phyloP scores from a whole-genome alignment of 2,888 invertebrate genomes.

The Corbicula japonica region DNA sequence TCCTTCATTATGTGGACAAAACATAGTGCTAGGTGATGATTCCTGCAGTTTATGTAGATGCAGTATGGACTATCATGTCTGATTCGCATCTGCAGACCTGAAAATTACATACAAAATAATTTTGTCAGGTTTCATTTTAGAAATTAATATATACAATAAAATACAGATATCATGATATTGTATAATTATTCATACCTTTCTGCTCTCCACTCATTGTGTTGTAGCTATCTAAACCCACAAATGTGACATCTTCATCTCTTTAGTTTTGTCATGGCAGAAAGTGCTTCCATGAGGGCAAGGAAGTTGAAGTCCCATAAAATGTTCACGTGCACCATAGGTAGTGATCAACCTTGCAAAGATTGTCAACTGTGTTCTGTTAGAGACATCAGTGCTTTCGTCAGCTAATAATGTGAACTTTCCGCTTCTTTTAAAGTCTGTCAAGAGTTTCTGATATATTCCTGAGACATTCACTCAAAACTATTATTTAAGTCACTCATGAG shows the following conservation, averaged over 20 bases:
- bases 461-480: too few species aligned
- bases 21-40: not conserved
- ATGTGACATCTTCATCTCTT: conserved; percentile 1
- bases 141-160: not conserved
- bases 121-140: not conserved
- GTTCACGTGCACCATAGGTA: not conserved
- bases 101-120: not conserved
- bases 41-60: conserved; percentile 9
- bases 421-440: not conserved
- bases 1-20: conserved; percentile 17
- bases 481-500: not conserved
- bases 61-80: not conserved
- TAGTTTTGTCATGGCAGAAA: not conserved
- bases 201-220: conserved; percentile 13
- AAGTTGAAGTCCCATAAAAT: not conserved
- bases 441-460: too few species aligned
- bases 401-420: conserved; percentile 13
- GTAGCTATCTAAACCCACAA: conserved; percentile 12
- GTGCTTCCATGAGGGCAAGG: not conserved
- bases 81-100: conserved; percentile 5
- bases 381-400: conserved; percentile 10
- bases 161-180: not conserved
- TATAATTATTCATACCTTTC: not conserved
- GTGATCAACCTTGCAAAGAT: not conserved
- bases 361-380: conserved; percentile 10